Base-by-base conservation (phyloP, 2,888 invertebrate genomes). In the Epinotia brunnichana region DNA sequence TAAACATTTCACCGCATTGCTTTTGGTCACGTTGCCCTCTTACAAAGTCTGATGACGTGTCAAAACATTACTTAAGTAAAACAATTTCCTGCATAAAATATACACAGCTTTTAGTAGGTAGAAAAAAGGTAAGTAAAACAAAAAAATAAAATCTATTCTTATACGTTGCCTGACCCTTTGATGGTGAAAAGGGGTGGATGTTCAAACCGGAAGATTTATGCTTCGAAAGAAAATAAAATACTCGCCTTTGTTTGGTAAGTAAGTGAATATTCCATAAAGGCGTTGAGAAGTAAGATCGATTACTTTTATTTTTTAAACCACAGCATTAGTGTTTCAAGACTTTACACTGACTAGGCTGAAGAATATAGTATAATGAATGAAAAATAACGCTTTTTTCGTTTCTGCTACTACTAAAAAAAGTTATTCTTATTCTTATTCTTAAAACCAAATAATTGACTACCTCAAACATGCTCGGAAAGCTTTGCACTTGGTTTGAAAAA, bases 161-260 rank as follows among this genome's bases (percentile, higher is more conserved):
- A 82, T 82, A 83, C 82, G 83, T 82, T 77, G 74, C 78, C 82
- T 80, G 82, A 83, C 83, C 82, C 83, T 83, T 77, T 80, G 78
- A 80, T 82, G 86, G 82, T 78, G 81, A 84, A 85, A 86, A 83
- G 81, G 79, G 80, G 62, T 59, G 60, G 77, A 83, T 76, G 80
- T 81, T 78, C 79, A 80, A 82, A 82, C 81, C 78, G 81, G 77
- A 85, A 89, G 88, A 90, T 89, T 89, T 89, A 89, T 87, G 84
- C 76, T 82, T 81, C 77, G 77, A 69, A 69, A 75, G 76, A 80
- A 81, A 84, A 83, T 61, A 84, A 82, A 82, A 68, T 21, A 51
- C 61, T 68, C 82, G 80, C 80, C 83, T 85, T 83, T 81, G 79
- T 84, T 85, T 80, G 78, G 78, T 81, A 83, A 78, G 78, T 82